These are phyloP conservation scores for Gnatocerus cornutus DNA, from an alignment of 2,888 invertebrate species.

Conservation along the genomic window DNA sequence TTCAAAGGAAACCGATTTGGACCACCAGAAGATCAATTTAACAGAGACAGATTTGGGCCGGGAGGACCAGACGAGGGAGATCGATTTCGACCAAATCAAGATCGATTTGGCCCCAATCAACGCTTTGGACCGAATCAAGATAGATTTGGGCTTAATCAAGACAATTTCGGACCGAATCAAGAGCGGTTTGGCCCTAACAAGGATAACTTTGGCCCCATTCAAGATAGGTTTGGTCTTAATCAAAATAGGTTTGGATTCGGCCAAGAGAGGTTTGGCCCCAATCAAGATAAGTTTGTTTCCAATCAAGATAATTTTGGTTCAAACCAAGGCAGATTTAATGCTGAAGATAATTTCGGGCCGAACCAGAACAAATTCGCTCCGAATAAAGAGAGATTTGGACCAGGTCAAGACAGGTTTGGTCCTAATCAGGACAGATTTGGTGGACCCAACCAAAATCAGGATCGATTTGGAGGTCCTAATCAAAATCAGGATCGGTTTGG, in stretches of 20 bases:
- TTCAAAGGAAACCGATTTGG: constrained; percentile 26
- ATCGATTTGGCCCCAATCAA: constrained; percentile 15
- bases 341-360: neutral
- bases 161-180: constrained; percentile 11
- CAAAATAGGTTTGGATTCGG: constrained; percentile 29
- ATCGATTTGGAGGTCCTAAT: too few relatives aligned
- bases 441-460: too few relatives aligned
- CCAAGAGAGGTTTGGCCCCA: constrained; percentile 5
- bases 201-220: neutral
- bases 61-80: constrained; percentile 15
- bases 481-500: too few relatives aligned
- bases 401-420: neutral
- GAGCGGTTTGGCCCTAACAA: constrained; percentile 1
- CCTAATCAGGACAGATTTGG: neutral
- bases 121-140: constrained; percentile 26
- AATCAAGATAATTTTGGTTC: constrained; percentile 14
- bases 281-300: constrained; percentile 5
- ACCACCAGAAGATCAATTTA: constrained; percentile 5
- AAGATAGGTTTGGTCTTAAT: constrained; percentile 21
- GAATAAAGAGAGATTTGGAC: constrained; percentile 17
- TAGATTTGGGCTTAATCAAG: constrained; percentile 22
- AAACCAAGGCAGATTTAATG: constrained; percentile 9
- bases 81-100: constrained; percentile 9
- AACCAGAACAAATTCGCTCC: constrained; percentile 23
- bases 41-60: constrained; percentile 22